Conservation (phyloP, 2,888 invertebrate genomes). For the Dasypolia templi region DNA sequence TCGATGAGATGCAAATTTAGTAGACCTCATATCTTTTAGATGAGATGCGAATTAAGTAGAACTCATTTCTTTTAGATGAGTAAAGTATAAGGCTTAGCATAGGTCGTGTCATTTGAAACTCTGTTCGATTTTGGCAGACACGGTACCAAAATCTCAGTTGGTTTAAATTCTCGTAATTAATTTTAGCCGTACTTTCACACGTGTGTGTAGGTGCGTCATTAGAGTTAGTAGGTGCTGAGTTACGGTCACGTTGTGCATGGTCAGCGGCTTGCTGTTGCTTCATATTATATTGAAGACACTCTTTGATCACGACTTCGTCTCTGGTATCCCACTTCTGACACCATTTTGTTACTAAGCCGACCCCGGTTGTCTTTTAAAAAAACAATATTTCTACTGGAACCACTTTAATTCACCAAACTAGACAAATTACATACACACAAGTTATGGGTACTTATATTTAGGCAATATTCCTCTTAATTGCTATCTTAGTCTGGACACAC, state of each 20-base stretch:
- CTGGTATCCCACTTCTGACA: too few species aligned
- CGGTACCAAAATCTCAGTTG: not conserved
- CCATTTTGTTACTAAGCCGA: too few species aligned
- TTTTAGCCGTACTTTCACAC: not conserved
- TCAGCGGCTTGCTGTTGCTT: constrained; percentile 9
- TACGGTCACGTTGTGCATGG: constrained; percentile 7
- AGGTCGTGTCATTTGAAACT: not conserved
- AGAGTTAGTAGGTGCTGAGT: constrained; percentile 8
- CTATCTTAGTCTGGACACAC: too few species aligned
- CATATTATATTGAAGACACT: constrained; percentile 11
- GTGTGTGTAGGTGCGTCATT: constrained; percentile 2
- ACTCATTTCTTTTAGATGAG: constrained; percentile 4
- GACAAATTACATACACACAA: too few species aligned
- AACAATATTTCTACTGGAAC: too few species aligned
- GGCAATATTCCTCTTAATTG: too few species aligned
- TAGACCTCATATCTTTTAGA: constrained; percentile 2
- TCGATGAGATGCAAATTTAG: not conserved
- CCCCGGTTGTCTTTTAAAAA: too few species aligned
- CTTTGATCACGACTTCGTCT: not conserved
- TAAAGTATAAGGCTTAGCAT: not conserved
- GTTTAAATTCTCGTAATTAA: not conserved
- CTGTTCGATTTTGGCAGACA: constrained; percentile 8
- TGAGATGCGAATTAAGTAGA: not conserved
- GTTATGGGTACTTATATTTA: too few species aligned
- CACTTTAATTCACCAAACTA: too few species aligned